phyloP scores from a whole-genome alignment of 2,797 vertebrate genomes.

The Neomorphus geoffroyi region DNA sequence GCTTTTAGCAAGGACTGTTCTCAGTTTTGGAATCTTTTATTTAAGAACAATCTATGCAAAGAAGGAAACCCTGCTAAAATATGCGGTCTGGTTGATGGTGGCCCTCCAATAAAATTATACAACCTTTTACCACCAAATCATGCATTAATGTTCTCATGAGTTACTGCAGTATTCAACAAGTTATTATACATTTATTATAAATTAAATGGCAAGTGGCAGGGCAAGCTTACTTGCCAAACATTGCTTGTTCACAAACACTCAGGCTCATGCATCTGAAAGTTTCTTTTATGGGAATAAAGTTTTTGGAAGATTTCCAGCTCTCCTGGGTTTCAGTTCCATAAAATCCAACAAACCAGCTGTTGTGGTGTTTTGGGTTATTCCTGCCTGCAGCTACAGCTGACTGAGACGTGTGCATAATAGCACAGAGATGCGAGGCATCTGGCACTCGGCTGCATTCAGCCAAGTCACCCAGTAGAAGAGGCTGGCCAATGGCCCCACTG shows the following conservation, averaged over 20 bases:
- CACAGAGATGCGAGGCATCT: background rate
- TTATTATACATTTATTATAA: background rate
- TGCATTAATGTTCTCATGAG: background rate
- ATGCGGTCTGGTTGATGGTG: background rate
- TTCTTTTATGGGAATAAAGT: background rate
- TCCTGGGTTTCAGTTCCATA: background rate
- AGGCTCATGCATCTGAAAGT: background rate
- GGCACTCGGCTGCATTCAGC: background rate
- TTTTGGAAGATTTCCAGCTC: slow-evolving; percentile 21
- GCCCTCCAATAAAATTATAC: background rate
- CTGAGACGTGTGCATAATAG: background rate
- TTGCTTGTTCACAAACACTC: background rate
- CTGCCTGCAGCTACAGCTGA: background rate
- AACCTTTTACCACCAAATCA: background rate
- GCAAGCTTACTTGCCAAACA: background rate
- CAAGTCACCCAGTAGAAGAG: background rate
- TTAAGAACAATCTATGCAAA: background rate
- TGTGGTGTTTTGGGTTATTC: background rate
- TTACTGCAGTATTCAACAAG: background rate
- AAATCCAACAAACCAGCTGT: background rate
- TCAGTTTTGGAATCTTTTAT: background rate
- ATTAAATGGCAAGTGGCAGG: background rate
- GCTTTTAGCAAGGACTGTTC: background rate
- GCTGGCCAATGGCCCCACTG: background rate
- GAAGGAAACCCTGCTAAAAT: background rate